These are phyloP conservation scores for Anolis apletophallus DNA, from an alignment of 2,797 vertebrate genomes.

Conservation along the genomic window DNA sequence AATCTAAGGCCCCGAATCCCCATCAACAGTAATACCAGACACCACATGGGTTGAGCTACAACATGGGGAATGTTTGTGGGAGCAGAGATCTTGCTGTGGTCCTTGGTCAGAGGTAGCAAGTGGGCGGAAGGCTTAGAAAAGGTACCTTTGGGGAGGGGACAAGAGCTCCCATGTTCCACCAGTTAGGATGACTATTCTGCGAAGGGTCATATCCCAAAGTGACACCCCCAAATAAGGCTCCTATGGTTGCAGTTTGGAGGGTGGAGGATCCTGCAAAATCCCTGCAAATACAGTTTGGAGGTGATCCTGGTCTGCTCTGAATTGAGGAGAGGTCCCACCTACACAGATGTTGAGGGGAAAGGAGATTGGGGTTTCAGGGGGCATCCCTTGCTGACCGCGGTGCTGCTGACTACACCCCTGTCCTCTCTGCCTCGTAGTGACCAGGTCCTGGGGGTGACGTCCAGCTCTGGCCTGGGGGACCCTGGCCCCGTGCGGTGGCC, in stretches of 20 bases:
- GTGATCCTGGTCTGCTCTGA: not conserved
- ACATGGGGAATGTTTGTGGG: not conserved
- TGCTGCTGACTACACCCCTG: fast-evolving
- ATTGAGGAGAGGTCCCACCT: not conserved
- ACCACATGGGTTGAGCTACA: no score
- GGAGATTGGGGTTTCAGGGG: not conserved
- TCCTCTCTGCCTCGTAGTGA: constrained; percentile 73
- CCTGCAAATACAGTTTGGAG: no score
- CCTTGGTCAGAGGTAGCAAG: not conserved
- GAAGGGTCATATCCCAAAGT: not conserved
- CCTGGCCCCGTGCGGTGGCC: constrained; percentile 89
- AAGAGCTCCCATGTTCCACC: no score
- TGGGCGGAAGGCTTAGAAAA: no score
- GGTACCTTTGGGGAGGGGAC: no score
- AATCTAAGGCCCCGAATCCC: no score
- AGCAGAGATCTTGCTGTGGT: no score
- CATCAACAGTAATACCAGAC: no score
- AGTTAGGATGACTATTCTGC: not conserved
- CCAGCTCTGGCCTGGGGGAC: constrained; percentile 83
- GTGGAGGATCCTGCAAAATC: not conserved
- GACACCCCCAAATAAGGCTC: no score
- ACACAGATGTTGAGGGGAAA: not conserved
- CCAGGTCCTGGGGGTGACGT: constrained; percentile 87
- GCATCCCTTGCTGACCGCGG: fast-evolving
- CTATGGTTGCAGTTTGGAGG: no score